Conservation (phyloP, 2,888 invertebrate genomes). For the Melinaea marsaeus region DNA sequence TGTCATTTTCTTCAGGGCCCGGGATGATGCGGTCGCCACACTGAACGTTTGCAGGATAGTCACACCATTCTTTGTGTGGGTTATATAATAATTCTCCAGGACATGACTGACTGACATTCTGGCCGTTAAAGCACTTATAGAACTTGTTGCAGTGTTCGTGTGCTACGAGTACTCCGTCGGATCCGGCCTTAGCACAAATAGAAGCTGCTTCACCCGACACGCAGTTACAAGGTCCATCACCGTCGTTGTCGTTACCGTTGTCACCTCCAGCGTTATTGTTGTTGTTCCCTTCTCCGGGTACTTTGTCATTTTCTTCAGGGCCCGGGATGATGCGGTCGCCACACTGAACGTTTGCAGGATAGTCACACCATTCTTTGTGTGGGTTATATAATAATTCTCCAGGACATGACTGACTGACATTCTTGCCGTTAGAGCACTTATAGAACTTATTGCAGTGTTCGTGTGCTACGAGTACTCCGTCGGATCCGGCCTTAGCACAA, state of each 20-base stretch:
- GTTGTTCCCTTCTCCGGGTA: conserved; percentile 12
- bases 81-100: conserved; percentile 37
- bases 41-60: conserved; percentile 41
- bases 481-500: conserved; percentile 39
- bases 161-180: conserved; percentile 40
- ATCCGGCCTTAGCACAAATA: conserved; percentile 36
- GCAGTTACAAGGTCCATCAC: conserved; percentile 30
- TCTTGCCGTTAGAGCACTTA: conserved; percentile 38
- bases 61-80: conserved; percentile 37
- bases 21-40: conserved; percentile 38
- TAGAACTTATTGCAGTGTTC: conserved; percentile 46
- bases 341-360: conserved; percentile 43
- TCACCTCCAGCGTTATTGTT: conserved; percentile 17
- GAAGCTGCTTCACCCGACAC: conserved; percentile 35
- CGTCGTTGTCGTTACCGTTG: conserved; percentile 5
- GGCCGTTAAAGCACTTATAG: conserved; percentile 36
- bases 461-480: conserved; percentile 31
- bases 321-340: conserved; percentile 36
- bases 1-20: conserved; percentile 19
- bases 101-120: conserved; percentile 33
- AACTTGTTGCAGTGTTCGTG: conserved; percentile 43
- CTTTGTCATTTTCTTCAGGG: conserved; percentile 11
- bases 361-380: conserved; percentile 40
- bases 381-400: conserved; percentile 41
- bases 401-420: conserved; percentile 37